Evolutionary conservation across 2,113 vertebrate genomes (phyloP).

Genomic region (Piliocolobus tephrosceles): DNA sequence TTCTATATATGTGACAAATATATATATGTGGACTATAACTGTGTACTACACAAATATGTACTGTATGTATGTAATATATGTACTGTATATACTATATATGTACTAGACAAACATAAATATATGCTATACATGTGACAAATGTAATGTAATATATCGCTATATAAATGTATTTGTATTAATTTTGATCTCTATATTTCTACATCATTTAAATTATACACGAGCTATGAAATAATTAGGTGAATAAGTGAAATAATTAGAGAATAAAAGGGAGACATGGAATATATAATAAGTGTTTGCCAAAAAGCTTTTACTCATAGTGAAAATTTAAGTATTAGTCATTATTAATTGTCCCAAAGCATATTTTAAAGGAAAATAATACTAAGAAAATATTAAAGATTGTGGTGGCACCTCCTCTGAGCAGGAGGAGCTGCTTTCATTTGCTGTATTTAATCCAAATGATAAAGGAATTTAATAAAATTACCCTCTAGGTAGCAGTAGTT

Average conservation of each 20-base stretch:
- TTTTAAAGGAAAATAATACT: slow-evolving; percentile 10
- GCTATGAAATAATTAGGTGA: neutral
- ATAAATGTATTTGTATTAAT: neutral
- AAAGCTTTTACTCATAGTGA: neutral
- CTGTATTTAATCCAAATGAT: neutral
- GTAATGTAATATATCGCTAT: neutral
- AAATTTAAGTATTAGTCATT: slow-evolving; percentile 1
- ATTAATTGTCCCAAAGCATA: slow-evolving; percentile 16
- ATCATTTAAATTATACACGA: neutral
- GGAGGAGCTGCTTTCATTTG: neutral
- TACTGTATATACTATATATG: no score
- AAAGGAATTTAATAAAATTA: slow-evolving; percentile 18
- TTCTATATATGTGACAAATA: neutral
- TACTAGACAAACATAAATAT: no score
- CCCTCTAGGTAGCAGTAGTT: neutral
- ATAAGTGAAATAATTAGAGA: neutral
- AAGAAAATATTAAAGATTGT: neutral
- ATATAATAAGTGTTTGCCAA: neutral
- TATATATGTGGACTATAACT: no score
- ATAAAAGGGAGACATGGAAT: neutral
- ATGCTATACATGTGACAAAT: neutral
- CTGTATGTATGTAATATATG: no score
- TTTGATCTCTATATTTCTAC: neutral
- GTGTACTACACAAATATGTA: no score
- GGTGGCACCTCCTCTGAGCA: neutral